Evolutionary conservation across 1,140 invertebrate species (phyloP), one percentile per base, ranked within the genome.

Genomic region (Limonius californicus): DNA sequence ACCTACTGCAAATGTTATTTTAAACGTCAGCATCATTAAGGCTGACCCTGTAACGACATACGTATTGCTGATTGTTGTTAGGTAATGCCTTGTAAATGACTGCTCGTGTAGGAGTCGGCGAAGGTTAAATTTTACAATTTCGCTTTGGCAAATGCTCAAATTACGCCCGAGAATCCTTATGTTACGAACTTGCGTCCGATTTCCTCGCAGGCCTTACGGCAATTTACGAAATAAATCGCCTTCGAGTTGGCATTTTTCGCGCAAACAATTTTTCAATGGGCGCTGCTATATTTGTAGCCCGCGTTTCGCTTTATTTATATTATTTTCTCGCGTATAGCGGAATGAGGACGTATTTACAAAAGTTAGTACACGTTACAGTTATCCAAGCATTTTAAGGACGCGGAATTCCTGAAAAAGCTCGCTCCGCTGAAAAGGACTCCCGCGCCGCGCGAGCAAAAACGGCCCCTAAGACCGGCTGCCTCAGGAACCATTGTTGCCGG

Each of bases 281-380:
- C 45, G 16, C 6, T 2, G 18, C 45, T 50, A 50, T 19, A 50
- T 50, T 39, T 39, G 35, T 39, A 39, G 2, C 45, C 14, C 20
- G 14, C 45, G 15, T 50, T 50, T 50, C n/a, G n/a, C 16, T 50
- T 14, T 9, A 39, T 39, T 39, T 39, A 39, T 50, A 18, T 50
- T 50, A 50, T 50, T 50, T 50, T 50, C 45, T 50, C 14, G 14
- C 45, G 14, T 50, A 19, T 50, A 21, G 16, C 45, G 45, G 45
- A 50, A 50, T 50, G 45, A 19, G 45, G 45, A 50, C 43, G 56
- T 62, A 57, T 62, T 62, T 21, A 58, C 55, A 62, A 62, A 62
- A 23, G 61, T 30, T 62, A 62, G 56, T 62, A 62, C 47, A 62
- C 14, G 20, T 16, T 47, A 57, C 55, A 62, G 55, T 57, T 50